Evolutionary conservation across 2,797 vertebrate genomes (phyloP), one percentile per base, ranked within the genome.

Genomic region (Xenentodon cancila): DNA sequence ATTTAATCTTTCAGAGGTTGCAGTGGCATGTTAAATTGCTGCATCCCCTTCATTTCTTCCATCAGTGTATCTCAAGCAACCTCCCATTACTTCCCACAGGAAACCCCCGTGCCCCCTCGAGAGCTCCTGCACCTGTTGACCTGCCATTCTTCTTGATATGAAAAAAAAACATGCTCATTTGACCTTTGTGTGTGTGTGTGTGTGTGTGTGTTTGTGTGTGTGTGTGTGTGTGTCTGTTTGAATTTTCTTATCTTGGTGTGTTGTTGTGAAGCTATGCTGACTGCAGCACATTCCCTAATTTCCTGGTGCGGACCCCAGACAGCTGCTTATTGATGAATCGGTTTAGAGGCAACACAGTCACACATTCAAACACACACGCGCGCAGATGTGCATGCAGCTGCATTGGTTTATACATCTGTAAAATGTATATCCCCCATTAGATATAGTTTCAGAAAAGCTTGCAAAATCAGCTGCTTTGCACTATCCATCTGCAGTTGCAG

Each of bases 321-420:
- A 86, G 88, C 85, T 85, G 78, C 64, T 46, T 82, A 92, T 92
- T 80, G 77, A 87, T 86, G 85, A 61, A 86, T 81, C 75, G 22
- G 68, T 77, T 81, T 58, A 67, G 53, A 72, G 68, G 37, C 64
- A 59, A 43, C 53, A 49, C 53, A 19, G 17, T 34, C 57, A 25
- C 11, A 59, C 50, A 43, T n/a, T 25, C 25, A 25, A 59, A 7
- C 55, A 32, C 49, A 32, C 19, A 40, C 62, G 7, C 62, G 7
- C 50, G 48, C 42, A 55, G 8, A 18, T 12, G 4, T 49, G 13
- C 44, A 67, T 59, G 21, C 52, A 70, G 52, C 2, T 2, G n/a
- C 4, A 57, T 61, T 50, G 63, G 18, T 40, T 61, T 56, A 48
- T 71, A 25, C 61, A 59, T 60, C 50, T 32, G 43, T 56, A 20